Evolutionary conservation across 2,888 invertebrate species (phyloP), one percentile per base, ranked within the genome.

Genomic region (Choreutis nemorana): DNA sequence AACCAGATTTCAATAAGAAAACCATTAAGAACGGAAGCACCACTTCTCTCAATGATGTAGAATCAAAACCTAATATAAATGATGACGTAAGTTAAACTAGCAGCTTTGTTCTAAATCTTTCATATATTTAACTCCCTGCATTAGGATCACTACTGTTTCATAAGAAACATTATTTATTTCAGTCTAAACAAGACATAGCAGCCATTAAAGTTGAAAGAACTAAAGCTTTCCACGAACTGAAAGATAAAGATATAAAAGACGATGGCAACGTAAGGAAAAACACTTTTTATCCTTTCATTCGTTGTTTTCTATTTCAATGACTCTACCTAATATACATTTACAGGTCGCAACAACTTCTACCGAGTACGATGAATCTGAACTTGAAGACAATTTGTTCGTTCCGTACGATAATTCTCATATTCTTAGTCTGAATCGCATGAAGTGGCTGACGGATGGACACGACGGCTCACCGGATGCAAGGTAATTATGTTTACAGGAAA

Each of bases 341-440:
- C 30, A 62, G 61, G 44, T 48, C 32, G 37, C 47, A 3, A 43
- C 46, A 15, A 38, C 41, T 7, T 40, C 40, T 23, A 46, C 33
- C 2, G 52, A 56, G 32, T 49, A 48, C 8, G 56, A 41, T 30
- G 51, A 52, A 16, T 23, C 32, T 28, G 10, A 29, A 15, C 43
- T 49, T 8, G 53, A 57, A 12, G 41, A 32, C 14, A 45, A 51
- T 25, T 10, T 7, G 2, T 26, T 20, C 13, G 20, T 20, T 24
- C n/a, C 9, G 14, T 28, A 13, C 16, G 26, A 25, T 22, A 65
- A 63, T 26, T 59, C 65, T 6, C 71, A 64, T 32, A 43, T 68
- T 27, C 40, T 75, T 2, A 64, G 65, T 41, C 39, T 73, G 21
- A 75, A 73, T 1, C 67, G 66, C 53, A 72, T 70, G 67, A 72